phyloP scores from a whole-genome alignment of 2,888 invertebrate genomes.

The Eudemis profundana region DNA sequence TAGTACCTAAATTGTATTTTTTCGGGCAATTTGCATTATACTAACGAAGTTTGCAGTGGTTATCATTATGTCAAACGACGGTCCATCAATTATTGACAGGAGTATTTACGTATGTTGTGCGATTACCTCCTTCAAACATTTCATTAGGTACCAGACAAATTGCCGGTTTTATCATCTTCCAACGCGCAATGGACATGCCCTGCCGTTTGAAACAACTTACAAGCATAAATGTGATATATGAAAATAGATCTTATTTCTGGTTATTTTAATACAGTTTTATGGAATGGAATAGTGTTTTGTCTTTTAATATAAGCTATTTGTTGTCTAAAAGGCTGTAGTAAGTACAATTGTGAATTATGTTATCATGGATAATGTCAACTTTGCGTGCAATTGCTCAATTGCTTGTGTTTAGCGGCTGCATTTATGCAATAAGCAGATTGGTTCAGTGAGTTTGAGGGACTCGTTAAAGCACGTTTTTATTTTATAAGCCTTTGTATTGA shows the following conservation, averaged over 20 bases:
- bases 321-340: neutral
- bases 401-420: neutral
- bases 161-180: neutral
- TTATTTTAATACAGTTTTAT: neutral
- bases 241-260: neutral
- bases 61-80: no score
- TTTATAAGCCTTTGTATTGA: no score
- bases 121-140: neutral
- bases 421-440: neutral
- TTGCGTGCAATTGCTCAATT: slow-evolving; percentile 21
- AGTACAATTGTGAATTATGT: slow-evolving; percentile 17
- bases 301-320: neutral
- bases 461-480: neutral
- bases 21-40: no score
- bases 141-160: slow-evolving; percentile 1
- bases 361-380: slow-evolving; percentile 9
- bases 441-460: neutral
- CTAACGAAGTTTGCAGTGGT: no score
- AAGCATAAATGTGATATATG: neutral
- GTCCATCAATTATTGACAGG: no score
- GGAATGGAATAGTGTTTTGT: neutral
- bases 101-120: slow-evolving; percentile 8
- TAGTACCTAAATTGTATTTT: no score
- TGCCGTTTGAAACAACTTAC: neutral
- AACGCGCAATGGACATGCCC: neutral